Evolutionary conservation across 2,797 vertebrate genomes (phyloP).

Genomic region (Acanthis flammea): DNA sequence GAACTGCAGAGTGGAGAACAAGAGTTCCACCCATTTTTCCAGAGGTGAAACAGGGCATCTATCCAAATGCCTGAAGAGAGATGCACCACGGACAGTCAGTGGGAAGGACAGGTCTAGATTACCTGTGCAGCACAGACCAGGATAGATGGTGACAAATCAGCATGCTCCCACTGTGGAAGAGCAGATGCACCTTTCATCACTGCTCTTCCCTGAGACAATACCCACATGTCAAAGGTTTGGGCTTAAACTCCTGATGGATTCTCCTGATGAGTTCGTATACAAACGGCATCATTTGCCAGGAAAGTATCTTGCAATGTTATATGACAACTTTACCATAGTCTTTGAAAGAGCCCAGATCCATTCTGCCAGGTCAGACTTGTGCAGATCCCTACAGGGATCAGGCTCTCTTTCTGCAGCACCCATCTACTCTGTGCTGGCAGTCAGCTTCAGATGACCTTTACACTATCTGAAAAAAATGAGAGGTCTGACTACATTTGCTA

Average conservation of each 20-base stretch:
- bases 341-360: neutral
- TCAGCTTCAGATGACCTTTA: neutral
- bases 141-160: accelerated
- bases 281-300: neutral
- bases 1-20: neutral
- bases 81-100: neutral
- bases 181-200: neutral
- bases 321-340: neutral
- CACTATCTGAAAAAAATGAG: neutral
- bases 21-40: neutral
- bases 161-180: accelerated
- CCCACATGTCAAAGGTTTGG: neutral
- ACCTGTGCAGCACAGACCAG: neutral
- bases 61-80: neutral
- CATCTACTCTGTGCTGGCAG: neutral
- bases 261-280: accelerated
- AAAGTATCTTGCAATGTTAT: neutral
- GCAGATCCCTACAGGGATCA: neutral
- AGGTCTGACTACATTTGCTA: neutral
- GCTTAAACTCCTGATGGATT: neutral
- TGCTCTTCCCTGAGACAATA: neutral
- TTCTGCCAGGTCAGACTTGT: neutral
- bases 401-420: neutral
- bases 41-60: neutral
- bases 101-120: neutral